Evolutionary conservation across 1,140 invertebrate genomes (phyloP), one percentile per base, ranked within the genome.

Genomic region (Eriosoma lanigerum): DNA sequence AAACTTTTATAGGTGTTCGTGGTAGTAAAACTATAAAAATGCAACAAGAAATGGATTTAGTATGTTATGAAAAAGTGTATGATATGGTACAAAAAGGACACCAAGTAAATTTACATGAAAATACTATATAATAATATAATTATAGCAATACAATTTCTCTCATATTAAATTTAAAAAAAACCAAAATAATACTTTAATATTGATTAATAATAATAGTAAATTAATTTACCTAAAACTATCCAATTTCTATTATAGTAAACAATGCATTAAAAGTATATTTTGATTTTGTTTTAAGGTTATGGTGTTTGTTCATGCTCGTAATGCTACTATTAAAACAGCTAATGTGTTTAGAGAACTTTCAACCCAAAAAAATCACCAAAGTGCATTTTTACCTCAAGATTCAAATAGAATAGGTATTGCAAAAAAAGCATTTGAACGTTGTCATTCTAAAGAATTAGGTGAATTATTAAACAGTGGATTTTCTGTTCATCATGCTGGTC

Each of bases 291-390:
- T 83, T 46, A 83, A 92, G 89, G 96, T 98, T 0, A 98, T 99
- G 95, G 95, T 99, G 0, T 99, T 99, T 87, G 98, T 99, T 0
- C 98, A 99, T 87, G 95, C 97, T 0, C 88, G 98, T 56, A 99
- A 98, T 88, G 95, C 96, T 10, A 99, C 98, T 0, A 90, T 94
- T 21, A 89, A 92, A 82, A 96, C 94, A 1, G 97, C 96, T 0
- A 92, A 91, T 82, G 88, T 90, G 26, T 84, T 97, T 1, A 91
- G 91, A 81, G 94, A 96, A 83, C 85, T 92, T 50, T 93, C 95
- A 0, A 87, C 91, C 81, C 89, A 92, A 83, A 91, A 92, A 83
- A 90, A 91, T 1, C 91, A 93, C 19, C 85, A 91, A 8, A 88
- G 90, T n/a, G 82, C 89, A 6, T 94, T 94, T 82, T 85, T 90